Evolutionary conservation across 2,797 vertebrate species (phyloP).

Genomic region (Anguilla anguilla): DNA sequence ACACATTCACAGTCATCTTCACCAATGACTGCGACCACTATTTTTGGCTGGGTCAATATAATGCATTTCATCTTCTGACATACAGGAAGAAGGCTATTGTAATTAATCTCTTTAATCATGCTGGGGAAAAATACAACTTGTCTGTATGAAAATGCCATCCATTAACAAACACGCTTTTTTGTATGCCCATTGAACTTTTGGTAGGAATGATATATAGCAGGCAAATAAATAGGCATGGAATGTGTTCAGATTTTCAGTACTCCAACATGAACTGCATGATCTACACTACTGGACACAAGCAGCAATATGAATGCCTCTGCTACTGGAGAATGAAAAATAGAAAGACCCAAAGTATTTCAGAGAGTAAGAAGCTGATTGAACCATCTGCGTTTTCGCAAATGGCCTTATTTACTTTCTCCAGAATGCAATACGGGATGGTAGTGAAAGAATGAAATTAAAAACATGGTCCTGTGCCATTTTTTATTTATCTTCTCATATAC

Average conservation of each 20-base stretch:
- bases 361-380: neutral
- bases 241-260: neutral
- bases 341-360: neutral
- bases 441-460: neutral
- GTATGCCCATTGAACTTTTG: neutral
- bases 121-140: neutral
- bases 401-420: neutral
- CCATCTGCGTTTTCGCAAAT: neutral
- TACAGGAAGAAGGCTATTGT: neutral
- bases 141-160: slow-evolving; percentile 5
- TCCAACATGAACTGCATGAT: neutral
- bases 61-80: neutral
- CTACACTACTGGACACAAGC: neutral
- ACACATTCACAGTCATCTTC: neutral
- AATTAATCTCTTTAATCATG: slow-evolving; percentile 18
- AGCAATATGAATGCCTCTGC: neutral
- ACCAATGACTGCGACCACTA: too few relatives aligned
- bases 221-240: neutral
- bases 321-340: neutral
- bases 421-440: neutral
- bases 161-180: neutral
- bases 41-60: neutral
- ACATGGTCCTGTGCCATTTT: neutral
- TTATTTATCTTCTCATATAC: neutral
- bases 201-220: neutral